Percentiles rank a stretch among this genome's conserved stretches.
Evolutionary conservation across 2,113 vertebrate species (phyloP).

Genomic region (Sinocyclocheilus maitianheensis): DNA sequence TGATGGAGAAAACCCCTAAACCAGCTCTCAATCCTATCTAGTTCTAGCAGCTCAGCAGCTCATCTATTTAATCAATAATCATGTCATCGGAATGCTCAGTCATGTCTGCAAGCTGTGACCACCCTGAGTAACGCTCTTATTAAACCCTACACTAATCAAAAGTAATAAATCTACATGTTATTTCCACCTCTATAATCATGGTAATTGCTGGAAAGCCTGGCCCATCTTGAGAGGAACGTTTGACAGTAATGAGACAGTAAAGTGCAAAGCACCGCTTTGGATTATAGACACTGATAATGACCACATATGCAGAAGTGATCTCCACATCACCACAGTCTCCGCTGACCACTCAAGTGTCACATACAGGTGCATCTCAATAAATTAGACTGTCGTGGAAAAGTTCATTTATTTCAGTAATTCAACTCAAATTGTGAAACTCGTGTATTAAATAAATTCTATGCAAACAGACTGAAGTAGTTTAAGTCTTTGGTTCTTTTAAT

Average conservation of each 20-base stretch:
- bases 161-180: slow-evolving; percentile 67
- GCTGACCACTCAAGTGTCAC: slow-evolving; percentile 19
- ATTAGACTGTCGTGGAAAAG: too few relatives aligned
- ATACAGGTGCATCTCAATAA: neutral
- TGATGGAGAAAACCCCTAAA: neutral
- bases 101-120: slow-evolving; percentile 54
- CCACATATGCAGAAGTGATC: slow-evolving; percentile 19
- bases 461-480: too few relatives aligned
- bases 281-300: slow-evolving; percentile 57
- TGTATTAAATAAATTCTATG: too few relatives aligned
- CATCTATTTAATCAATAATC: slow-evolving; percentile 60
- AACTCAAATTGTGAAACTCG: too few relatives aligned
- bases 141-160: slow-evolving; percentile 68
- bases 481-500: too few relatives aligned
- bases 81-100: slow-evolving; percentile 59
- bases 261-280: slow-evolving; percentile 63
- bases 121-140: slow-evolving; percentile 51
- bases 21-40: neutral
- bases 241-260: slow-evolving; percentile 60
- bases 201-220: slow-evolving; percentile 66
- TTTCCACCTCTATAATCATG: slow-evolving; percentile 66
- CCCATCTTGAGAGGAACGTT: slow-evolving; percentile 57
- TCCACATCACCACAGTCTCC: slow-evolving; percentile 26
- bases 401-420: too few relatives aligned
- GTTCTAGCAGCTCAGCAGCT: slow-evolving; percentile 34